A percentile compares a stretch with the other conserved stretches of the same genome.
Conservation (phyloP, 2,113 vertebrate genomes). For the Amphiprion ocellaris region DNA sequence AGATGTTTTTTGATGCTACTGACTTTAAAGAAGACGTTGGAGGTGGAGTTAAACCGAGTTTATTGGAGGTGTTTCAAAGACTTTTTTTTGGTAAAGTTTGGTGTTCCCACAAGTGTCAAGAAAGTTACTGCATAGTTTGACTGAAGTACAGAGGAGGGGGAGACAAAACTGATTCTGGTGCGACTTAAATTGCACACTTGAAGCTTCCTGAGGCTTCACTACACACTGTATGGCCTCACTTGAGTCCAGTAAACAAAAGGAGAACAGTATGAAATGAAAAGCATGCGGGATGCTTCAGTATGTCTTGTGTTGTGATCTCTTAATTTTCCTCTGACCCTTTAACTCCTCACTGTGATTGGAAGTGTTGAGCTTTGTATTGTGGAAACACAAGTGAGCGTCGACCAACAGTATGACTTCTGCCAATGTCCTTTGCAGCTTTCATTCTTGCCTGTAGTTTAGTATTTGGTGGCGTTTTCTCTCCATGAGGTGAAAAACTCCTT, state of each 20-base stretch:
- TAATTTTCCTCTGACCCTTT: conserved; percentile 32
- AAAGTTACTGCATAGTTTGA: conserved; percentile 1
- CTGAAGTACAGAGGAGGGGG: background rate
- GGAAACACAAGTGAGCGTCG: conserved; percentile 13
- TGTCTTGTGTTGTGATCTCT: conserved; percentile 33
- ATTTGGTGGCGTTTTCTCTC: background rate
- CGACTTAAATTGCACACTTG: background rate
- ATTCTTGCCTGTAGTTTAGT: conserved; percentile 2
- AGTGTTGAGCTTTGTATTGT: conserved; percentile 32
- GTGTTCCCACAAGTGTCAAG: conserved; percentile 1
- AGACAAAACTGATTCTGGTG: background rate
- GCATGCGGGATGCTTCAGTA: background rate
- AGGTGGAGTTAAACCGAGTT: conserved; percentile 15
- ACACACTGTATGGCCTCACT: conserved; percentile 1
- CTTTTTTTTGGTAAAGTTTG: conserved; percentile 16
- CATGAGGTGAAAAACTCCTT: conserved; percentile 21
- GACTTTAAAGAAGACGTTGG: conserved; percentile 33
- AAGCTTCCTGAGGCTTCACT: background rate
- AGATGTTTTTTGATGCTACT: conserved; percentile 59
- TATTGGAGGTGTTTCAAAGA: background rate
- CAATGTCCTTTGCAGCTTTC: conserved; percentile 9
- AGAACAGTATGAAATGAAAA: background rate
- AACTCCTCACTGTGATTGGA: conserved; percentile 54
- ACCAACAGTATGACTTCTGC: conserved; percentile 17
- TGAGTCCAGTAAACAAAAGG: conserved; percentile 7